phyloP scores from a whole-genome alignment of 2,797 vertebrate species.

The Merluccius polli region DNA sequence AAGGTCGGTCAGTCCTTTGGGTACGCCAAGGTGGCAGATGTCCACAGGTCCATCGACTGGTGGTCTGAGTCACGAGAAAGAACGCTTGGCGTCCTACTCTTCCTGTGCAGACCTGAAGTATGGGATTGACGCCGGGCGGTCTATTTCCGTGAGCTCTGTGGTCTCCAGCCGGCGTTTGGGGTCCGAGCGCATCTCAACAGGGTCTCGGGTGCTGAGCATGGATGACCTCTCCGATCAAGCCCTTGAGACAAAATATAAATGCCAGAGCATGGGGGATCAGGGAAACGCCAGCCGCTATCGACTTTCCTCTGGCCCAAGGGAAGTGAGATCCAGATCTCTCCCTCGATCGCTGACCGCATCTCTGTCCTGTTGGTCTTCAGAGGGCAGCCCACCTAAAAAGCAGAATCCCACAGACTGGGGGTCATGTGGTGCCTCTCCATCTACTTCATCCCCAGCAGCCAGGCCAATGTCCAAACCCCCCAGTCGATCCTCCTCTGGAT shows the following conservation, averaged over 20 bases:
- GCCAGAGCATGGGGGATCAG: background rate
- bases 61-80: conserved; percentile 30
- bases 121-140: conserved; percentile 68
- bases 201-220: conserved; percentile 64
- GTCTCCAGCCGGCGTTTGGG: conserved; percentile 68
- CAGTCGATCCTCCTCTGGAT: conserved; percentile 46
- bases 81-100: conserved; percentile 36
- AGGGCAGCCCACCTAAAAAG: conserved; percentile 10
- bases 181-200: conserved; percentile 73
- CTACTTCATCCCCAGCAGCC: conserved; percentile 58
- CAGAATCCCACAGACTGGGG: conserved; percentile 5
- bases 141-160: conserved; percentile 72
- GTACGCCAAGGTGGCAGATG: conserved; percentile 44
- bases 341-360: conserved; percentile 58
- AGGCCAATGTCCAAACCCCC: conserved; percentile 63
- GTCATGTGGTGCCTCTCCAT: too few relatives aligned
- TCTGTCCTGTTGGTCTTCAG: conserved; percentile 53
- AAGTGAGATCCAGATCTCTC: conserved; percentile 61
- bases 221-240: conserved; percentile 58
- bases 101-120: conserved; percentile 74
- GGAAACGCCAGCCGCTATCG: background rate
- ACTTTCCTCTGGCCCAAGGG: conserved; percentile 20
- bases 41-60: conserved; percentile 52
- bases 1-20: conserved; percentile 42
- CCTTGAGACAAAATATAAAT: conserved; percentile 12